A percentile compares a stretch with the other conserved stretches of the same genome.
These are phyloP conservation scores for Cryptosula pallasiana DNA, from an alignment of 2,888 invertebrate species.

Conservation along the genomic window DNA sequence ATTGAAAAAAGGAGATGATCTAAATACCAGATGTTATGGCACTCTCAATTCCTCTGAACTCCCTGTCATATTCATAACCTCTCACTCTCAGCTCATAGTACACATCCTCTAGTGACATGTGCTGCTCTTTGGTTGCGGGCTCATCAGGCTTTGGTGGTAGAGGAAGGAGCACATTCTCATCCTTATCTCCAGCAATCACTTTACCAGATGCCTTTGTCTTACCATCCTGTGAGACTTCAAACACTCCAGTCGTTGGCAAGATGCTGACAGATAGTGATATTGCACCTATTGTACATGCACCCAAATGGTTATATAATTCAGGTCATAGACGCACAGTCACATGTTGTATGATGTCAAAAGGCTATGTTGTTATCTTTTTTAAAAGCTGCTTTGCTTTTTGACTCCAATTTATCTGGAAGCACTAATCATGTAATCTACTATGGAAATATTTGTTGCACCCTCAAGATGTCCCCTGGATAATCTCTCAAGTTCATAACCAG, in stretches of 20 bases:
- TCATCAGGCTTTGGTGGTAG: not conserved
- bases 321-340: too few species aligned
- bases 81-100: slow-evolving; percentile 52
- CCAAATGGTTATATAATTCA: too few species aligned
- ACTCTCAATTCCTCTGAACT: slow-evolving; percentile 63
- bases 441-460: too few species aligned
- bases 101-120: slow-evolving; percentile 43
- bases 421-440: too few species aligned
- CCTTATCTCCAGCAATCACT: slow-evolving; percentile 58
- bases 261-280: slow-evolving; percentile 44
- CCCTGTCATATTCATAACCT: slow-evolving; percentile 53
- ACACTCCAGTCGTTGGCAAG: slow-evolving; percentile 55
- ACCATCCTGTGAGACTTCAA: slow-evolving; percentile 84
- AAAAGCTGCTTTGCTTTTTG: too few species aligned
- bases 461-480: too few species aligned
- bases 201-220: slow-evolving; percentile 74
- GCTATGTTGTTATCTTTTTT: too few species aligned
- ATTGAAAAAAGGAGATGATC: too few species aligned
- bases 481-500: too few species aligned
- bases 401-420: too few species aligned
- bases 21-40: slow-evolving; percentile 59
- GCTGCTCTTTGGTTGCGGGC: not conserved
- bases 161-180: not conserved
- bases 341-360: too few species aligned
- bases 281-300: too few species aligned